Evolutionary conservation across 2,888 invertebrate genomes (phyloP).

Genomic region (Rotaria magnacalcarata): DNA sequence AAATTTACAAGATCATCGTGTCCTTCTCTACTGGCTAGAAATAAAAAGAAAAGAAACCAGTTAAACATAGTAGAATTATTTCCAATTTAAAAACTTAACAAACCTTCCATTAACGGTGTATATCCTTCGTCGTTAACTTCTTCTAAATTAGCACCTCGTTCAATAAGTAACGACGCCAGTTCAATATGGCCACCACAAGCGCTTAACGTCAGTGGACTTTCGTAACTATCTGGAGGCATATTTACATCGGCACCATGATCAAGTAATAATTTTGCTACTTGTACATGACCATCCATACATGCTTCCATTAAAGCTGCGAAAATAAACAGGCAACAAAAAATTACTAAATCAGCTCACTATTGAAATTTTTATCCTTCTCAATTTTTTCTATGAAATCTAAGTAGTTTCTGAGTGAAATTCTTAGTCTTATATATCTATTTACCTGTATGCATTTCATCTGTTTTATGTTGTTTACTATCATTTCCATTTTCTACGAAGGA

Average conservation of each 20-base stretch:
- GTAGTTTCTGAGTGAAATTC: no score
- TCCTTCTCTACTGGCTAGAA: conserved; percentile 81
- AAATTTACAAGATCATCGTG: conserved; percentile 96
- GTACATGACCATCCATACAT: conserved; percentile 98
- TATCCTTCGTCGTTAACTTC: conserved; percentile 99
- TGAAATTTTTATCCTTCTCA: no score
- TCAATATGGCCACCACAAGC: conserved; percentile 98
- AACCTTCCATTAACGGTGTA: conserved; percentile 88
- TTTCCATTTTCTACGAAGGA: conserved; percentile 2
- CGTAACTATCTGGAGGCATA: conserved; percentile 98
- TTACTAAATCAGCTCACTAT: no score
- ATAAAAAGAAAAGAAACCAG: neutral
- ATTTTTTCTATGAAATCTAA: no score
- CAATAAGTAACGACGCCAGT: conserved; percentile 85
- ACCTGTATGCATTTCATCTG: conserved; percentile 93
- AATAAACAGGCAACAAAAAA: neutral
- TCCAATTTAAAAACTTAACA: neutral
- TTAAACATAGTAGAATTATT: neutral
- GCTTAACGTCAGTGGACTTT: conserved; percentile 92
- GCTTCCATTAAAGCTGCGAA: conserved; percentile 86
- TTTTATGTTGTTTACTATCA: conserved; percentile 86
- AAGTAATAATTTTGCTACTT: conserved; percentile 84
- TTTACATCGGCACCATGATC: conserved; percentile 91
- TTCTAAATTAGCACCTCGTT: conserved; percentile 94
- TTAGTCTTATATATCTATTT: neutral